Evolutionary conservation across 2,888 invertebrate species (phyloP).

Genomic region (Bugulina stolonifera): DNA sequence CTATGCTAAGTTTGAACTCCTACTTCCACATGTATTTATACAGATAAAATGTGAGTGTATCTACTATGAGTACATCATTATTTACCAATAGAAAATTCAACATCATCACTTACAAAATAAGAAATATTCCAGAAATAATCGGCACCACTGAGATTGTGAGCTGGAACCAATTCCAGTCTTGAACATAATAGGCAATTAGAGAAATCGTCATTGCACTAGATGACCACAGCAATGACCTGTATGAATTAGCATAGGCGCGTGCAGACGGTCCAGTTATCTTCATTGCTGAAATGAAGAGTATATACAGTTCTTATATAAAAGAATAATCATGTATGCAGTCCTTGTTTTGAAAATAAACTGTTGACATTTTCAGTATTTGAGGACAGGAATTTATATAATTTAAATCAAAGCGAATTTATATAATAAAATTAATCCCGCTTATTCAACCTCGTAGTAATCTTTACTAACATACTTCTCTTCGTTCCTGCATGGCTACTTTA

Average conservation of each 20-base stretch:
- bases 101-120: slow-evolving; percentile 13
- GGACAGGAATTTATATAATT: no score
- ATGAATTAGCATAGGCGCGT: not conserved
- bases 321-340: no score
- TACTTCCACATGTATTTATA: not conserved
- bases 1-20: not conserved
- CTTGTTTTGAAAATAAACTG: no score
- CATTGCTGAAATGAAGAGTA: not conserved
- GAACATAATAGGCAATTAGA: not conserved
- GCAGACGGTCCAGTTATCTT: not conserved
- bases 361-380: no score
- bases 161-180: slow-evolving; percentile 19
- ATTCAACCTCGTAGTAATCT: no score
- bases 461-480: no score
- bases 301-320: no score
- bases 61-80: not conserved
- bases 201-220: not conserved
- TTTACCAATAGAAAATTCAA: not conserved
- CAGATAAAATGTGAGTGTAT: not conserved
- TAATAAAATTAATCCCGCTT: no score
- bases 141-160: not conserved
- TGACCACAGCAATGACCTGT: not conserved
- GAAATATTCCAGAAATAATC: not conserved
- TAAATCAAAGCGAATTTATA: no score
- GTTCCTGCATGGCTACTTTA: no score